A percentile compares a stretch with the other conserved stretches of the same genome.
phyloP scores from a whole-genome alignment of 2,888 invertebrate genomes.

The Trachelus iudaicus region DNA sequence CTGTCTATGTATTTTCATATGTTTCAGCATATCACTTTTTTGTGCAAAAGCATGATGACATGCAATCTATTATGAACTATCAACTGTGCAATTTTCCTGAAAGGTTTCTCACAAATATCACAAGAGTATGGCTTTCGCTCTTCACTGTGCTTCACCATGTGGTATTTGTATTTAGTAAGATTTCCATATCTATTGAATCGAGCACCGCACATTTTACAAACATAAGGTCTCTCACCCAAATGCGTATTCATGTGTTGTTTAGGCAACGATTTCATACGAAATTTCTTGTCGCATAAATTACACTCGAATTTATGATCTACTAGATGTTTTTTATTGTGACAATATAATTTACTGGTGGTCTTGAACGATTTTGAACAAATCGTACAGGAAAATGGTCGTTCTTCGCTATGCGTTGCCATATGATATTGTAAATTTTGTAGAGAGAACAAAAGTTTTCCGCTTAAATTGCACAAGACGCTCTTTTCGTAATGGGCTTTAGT shows the following conservation, averaged over 20 bases:
- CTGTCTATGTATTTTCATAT: slow-evolving; percentile 25
- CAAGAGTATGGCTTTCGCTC: slow-evolving; percentile 13
- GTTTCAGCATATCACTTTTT: slow-evolving; percentile 29
- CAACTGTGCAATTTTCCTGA: slow-evolving; percentile 24
- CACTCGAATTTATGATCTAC: neutral
- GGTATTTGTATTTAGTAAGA: slow-evolving; percentile 17
- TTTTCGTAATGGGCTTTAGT: neutral
- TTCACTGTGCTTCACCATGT: neutral
- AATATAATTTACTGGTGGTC: neutral
- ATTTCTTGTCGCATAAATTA: slow-evolving; percentile 9
- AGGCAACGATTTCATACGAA: slow-evolving; percentile 22
- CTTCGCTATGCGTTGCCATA: neutral
- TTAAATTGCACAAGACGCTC: neutral
- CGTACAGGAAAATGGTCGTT: neutral
- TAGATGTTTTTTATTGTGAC: neutral
- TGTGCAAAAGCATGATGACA: slow-evolving; percentile 28
- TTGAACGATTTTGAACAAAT: neutral
- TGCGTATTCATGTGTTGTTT: slow-evolving; percentile 28
- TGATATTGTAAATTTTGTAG: neutral
- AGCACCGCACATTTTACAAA: slow-evolving; percentile 26
- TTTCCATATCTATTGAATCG: slow-evolving; percentile 28
- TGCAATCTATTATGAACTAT: slow-evolving; percentile 23
- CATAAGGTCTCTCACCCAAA: slow-evolving; percentile 22
- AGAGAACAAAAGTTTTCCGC: neutral
- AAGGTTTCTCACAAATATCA: slow-evolving; percentile 26